These are phyloP conservation scores for Hermatobates lingyangjiaoensis DNA, from an alignment of 1,140 invertebrate species.

Conservation along the genomic window DNA sequence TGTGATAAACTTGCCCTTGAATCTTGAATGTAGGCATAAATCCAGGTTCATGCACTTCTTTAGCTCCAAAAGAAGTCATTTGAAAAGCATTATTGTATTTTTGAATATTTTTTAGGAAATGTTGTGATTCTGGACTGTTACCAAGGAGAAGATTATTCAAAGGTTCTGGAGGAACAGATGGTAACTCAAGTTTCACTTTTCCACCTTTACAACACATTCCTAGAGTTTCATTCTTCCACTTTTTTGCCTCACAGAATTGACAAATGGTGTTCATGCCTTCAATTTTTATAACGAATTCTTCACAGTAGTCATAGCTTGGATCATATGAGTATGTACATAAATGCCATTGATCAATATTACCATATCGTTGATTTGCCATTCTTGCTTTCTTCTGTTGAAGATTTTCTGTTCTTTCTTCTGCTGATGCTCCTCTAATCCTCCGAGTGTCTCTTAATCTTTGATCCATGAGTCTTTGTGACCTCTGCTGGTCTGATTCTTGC, in stretches of 20 bases:
- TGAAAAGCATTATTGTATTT: constrained; percentile 24
- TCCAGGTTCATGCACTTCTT: too few species aligned
- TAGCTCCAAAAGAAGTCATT: constrained; percentile 24
- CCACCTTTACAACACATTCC: constrained; percentile 19
- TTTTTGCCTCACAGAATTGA: constrained; percentile 20
- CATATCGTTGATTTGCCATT: too few species aligned
- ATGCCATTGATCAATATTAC: too few species aligned
- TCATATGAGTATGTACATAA: too few species aligned
- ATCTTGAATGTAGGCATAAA: too few species aligned
- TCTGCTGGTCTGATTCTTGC: too few species aligned
- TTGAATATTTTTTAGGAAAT: constrained; percentile 23
- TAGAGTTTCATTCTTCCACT: constrained; percentile 21
- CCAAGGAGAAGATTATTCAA: constrained; percentile 3
- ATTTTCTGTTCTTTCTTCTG: too few species aligned
- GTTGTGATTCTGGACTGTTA: constrained; percentile 17
- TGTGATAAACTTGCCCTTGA: too few species aligned
- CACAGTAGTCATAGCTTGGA: not conserved
- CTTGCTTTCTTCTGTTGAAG: too few species aligned
- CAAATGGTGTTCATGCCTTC: constrained; percentile 18
- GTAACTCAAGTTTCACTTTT: constrained; percentile 14
- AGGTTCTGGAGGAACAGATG: constrained; percentile 3
- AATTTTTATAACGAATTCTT: constrained; percentile 8
- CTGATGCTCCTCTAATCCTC: too few species aligned
- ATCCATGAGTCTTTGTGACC: too few species aligned
- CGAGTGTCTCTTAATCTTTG: too few species aligned